A percentile compares a stretch with the other conserved stretches of the same genome.
Evolutionary conservation across 23 tunicate species (phyloP).

Genomic region (Trididemnum clinides): DNA sequence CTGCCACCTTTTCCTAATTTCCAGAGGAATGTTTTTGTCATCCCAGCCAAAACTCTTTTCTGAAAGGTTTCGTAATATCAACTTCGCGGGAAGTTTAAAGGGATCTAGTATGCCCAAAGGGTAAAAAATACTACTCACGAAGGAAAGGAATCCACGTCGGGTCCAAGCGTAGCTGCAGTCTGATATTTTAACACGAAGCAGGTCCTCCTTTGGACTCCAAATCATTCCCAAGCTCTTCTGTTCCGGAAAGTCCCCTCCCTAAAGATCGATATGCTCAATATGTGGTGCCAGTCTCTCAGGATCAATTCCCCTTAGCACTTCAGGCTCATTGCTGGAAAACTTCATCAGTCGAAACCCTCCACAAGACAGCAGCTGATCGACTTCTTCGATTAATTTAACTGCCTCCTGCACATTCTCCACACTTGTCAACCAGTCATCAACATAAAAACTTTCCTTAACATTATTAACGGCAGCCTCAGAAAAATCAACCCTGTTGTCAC

Average conservation of each 20-base stretch:
- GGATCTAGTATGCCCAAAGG: not conserved
- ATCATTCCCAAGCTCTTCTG: not conserved
- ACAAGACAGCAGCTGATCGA: not conserved
- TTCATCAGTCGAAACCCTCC: not conserved
- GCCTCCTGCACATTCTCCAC: not conserved
- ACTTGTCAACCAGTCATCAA: not conserved
- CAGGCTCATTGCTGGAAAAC: not conserved
- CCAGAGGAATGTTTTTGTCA: not conserved
- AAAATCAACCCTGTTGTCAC: not conserved
- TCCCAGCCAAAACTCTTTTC: not conserved
- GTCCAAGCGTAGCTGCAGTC: not conserved
- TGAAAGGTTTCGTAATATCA: not conserved
- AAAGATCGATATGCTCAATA: not conserved
- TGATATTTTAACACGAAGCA: not conserved
- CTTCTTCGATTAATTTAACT: not conserved
- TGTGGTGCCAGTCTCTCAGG: not conserved
- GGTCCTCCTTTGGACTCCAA: not conserved
- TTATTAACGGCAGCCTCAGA: not conserved
- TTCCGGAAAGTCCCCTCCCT: not conserved
- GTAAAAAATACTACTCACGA: not conserved
- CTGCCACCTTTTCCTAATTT: not conserved
- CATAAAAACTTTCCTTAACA: not conserved
- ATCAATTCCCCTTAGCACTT: not conserved
- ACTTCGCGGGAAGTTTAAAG: not conserved
- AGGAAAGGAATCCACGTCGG: not conserved